These are phyloP conservation scores for Amphiduros pacificus DNA, from an alignment of 2,888 invertebrate genomes.

Conservation along the genomic window DNA sequence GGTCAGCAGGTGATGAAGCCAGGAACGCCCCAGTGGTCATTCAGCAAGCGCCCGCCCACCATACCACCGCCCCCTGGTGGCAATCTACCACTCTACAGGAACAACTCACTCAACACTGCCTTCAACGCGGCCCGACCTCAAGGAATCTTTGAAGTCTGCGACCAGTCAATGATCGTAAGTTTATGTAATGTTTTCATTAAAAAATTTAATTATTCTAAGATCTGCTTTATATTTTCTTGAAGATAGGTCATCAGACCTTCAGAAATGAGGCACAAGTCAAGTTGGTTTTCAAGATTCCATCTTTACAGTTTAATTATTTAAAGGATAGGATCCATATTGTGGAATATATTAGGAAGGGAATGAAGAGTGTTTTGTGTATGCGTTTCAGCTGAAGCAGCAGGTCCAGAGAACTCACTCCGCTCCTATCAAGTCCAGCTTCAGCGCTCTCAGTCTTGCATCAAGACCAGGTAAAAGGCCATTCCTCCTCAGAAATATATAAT, in stretches of 20 bases:
- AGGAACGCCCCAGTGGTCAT: conserved; percentile 44
- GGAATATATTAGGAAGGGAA: no score
- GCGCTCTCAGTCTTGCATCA: conserved; percentile 10
- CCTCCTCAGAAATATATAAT: no score
- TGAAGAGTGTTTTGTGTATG: neutral
- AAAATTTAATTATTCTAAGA: no score
- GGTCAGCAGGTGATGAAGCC: conserved; percentile 19
- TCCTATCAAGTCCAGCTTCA: conserved; percentile 42
- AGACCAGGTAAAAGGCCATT: conserved; percentile 19
- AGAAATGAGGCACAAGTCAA: no score
- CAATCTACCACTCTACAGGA: conserved; percentile 30
- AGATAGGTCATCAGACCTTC: no score
- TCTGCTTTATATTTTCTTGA: no score
- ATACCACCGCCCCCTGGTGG: conserved; percentile 3
- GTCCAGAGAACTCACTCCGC: conserved; percentile 61
- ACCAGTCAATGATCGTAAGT: no score
- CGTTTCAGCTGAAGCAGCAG: conserved; percentile 49
- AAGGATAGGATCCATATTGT: no score
- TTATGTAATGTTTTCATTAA: no score
- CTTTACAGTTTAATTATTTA: no score
- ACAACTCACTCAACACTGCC: conserved; percentile 30
- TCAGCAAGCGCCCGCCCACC: conserved; percentile 24
- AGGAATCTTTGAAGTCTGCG: no score
- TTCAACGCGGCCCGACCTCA: conserved; percentile 64
- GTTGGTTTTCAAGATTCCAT: no score